Percentiles rank a stretch among this genome's conserved stretches.
Conservation (phyloP, 2,113 vertebrate species). For the Myotis lucifugus region DNA sequence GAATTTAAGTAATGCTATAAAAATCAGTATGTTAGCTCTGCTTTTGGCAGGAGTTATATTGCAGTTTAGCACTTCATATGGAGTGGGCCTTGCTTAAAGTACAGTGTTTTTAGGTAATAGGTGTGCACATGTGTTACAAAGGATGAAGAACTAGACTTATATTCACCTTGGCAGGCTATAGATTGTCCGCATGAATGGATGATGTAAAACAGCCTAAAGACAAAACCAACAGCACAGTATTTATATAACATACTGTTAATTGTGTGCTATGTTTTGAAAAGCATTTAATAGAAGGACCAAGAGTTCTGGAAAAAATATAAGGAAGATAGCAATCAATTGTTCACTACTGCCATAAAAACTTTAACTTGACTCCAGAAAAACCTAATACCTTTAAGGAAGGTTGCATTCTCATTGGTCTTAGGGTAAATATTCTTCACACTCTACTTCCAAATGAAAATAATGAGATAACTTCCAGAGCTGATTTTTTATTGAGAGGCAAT, state of each 20-base stretch:
- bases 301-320: not conserved
- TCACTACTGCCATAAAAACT: not conserved
- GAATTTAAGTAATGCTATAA: not conserved
- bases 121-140: not conserved
- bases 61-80: not conserved
- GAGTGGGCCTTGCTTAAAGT: not conserved
- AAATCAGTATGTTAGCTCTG: not conserved
- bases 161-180: not conserved
- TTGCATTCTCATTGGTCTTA: not conserved
- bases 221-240: not conserved
- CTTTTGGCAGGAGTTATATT: not conserved
- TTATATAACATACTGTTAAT: not conserved
- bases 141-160: not conserved
- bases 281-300: not conserved
- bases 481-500: not conserved
- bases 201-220: not conserved
- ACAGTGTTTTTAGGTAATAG: not conserved
- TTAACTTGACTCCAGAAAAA: not conserved
- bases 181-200: not conserved
- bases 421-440: constrained; percentile 10
- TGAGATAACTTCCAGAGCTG: not conserved
- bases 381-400: not conserved
- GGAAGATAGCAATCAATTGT: not conserved
- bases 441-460: not conserved
- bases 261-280: not conserved